Base-by-base conservation (phyloP, 2,888 invertebrate genomes). In the Lysandra bellargus region DNA sequence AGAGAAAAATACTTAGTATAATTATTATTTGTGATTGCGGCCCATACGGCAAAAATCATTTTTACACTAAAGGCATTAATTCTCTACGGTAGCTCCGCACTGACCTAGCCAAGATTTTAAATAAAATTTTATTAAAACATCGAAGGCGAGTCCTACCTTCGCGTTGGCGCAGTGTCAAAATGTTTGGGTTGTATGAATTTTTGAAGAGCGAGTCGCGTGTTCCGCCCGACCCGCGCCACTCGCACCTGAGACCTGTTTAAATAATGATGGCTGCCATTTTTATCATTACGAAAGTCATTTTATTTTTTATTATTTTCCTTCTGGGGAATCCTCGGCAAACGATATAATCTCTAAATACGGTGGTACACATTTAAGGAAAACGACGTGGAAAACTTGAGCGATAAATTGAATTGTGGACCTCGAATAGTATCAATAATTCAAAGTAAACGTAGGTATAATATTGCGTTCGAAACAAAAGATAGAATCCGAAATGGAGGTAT, bases 141-240 rank as follows among this genome's bases (percentile, higher is more conserved):
- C 78, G 72, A 72, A 78, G 53, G n/a, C 72, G 49, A 64, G 64
- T 64, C 30, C 30, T 49, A 72, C 69, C 49, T 53, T 72, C 53
- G 33, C 78, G 78, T 78, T 79, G 60, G 74, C 78, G 78, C 79
- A 57, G 73, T 60, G 60, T 74, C 60, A 74, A 75, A 79, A 81
- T 79, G 79, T 81, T 81, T 80, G 78, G 79, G 75, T 53, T 75
- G 78, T 73, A 81, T 81, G 80, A 81, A 81, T 81, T 79, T 80
- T 79, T 81, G 12, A 80, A 79, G 33, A 72, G 73, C 77, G 44
- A 61, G 78, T 69, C 78, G 60, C 64, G 74, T 79, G 73, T 74
- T 40, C 78, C 37, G 72, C 37, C 37, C 57, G 73, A 40, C 78
- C 78, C 37, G 78, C 33, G 78, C 37, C 44, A 37, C 30, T 37